phyloP scores from a whole-genome alignment of 1,140 invertebrate genomes.

The Teleogryllus occipitalis region DNA sequence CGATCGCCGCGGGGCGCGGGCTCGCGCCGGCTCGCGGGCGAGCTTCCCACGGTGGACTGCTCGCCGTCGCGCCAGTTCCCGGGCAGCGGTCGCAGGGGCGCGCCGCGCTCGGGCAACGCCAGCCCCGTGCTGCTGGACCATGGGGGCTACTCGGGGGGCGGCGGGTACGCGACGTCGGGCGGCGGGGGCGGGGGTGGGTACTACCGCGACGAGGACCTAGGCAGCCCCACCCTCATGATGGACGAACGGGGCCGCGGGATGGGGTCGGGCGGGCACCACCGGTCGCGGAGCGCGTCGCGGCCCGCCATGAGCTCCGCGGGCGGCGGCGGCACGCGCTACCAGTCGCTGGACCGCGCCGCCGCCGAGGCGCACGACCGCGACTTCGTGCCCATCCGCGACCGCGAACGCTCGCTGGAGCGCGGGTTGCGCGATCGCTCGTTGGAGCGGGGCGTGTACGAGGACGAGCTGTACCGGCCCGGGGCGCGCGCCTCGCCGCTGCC shows the following conservation, averaged over 20 bases:
- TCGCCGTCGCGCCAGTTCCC: conserved; percentile 67
- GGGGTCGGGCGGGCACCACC: conserved; percentile 50
- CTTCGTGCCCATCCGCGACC: conserved; percentile 69
- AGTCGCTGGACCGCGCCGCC: conserved; percentile 63
- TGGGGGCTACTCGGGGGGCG: conserved; percentile 34
- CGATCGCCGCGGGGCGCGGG: conserved; percentile 21
- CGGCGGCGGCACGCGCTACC: conserved; percentile 54
- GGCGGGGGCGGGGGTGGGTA: no score
- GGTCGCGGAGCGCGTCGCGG: conserved; percentile 51
- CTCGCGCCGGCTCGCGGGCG: conserved; percentile 51
- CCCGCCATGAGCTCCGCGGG: conserved; percentile 42
- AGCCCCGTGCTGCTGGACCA: conserved; percentile 43
- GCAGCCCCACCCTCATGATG: conserved; percentile 56
- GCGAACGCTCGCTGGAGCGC: conserved; percentile 51
- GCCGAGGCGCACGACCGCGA: conserved; percentile 51
- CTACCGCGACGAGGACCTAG: conserved; percentile 63
- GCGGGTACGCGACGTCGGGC: conserved; percentile 45
- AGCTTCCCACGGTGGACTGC: conserved; percentile 74
- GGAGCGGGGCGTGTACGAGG: conserved; percentile 60
- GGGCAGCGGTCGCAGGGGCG: conserved; percentile 45
- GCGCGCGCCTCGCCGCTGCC: conserved; percentile 66
- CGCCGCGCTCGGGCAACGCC: conserved; percentile 51
- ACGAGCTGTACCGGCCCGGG: conserved; percentile 59
- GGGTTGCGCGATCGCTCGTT: conserved; percentile 46
- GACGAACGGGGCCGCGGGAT: conserved; percentile 52